Evolutionary conservation across 2,797 vertebrate species (phyloP).

Genomic region (Arnoldichthys spilopterus): DNA sequence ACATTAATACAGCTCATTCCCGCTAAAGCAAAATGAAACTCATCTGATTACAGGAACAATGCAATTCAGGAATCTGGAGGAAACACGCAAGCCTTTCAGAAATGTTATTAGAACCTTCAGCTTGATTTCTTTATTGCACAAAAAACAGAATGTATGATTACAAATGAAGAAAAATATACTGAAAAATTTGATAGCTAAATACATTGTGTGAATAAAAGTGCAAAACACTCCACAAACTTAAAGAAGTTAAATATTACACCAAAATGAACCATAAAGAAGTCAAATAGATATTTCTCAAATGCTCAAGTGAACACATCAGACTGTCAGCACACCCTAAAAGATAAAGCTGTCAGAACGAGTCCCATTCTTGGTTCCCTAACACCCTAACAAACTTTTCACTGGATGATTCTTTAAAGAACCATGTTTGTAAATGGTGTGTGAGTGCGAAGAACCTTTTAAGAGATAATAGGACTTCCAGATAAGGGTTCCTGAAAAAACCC

Average conservation of each 20-base stretch:
- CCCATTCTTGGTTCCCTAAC: too few species aligned
- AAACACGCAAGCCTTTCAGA: conserved; percentile 13
- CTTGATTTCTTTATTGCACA: conserved; percentile 93
- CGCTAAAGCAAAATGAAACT: background rate
- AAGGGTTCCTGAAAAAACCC: too few species aligned
- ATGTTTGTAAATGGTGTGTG: too few species aligned
- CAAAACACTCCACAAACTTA: background rate
- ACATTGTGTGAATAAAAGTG: conserved; percentile 31
- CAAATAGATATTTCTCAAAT: too few species aligned
- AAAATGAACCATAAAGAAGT: background rate
- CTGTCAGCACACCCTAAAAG: too few species aligned
- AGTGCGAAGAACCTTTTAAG: too few species aligned
- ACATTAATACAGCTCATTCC: conserved; percentile 26
- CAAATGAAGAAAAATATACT: conserved; percentile 76
- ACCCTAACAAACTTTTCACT: too few species aligned
- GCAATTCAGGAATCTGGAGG: conserved; percentile 29
- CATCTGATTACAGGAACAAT: background rate
- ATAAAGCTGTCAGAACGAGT: too few species aligned
- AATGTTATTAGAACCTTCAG: conserved; percentile 66
- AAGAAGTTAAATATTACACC: background rate
- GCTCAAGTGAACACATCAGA: too few species aligned
- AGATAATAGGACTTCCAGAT: too few species aligned
- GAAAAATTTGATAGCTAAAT: conserved; percentile 41
- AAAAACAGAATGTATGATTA: conserved; percentile 89
- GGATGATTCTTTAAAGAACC: too few species aligned